Evolutionary conservation across 2,113 vertebrate genomes (phyloP).

Genomic region (Lampris megalopsis): DNA sequence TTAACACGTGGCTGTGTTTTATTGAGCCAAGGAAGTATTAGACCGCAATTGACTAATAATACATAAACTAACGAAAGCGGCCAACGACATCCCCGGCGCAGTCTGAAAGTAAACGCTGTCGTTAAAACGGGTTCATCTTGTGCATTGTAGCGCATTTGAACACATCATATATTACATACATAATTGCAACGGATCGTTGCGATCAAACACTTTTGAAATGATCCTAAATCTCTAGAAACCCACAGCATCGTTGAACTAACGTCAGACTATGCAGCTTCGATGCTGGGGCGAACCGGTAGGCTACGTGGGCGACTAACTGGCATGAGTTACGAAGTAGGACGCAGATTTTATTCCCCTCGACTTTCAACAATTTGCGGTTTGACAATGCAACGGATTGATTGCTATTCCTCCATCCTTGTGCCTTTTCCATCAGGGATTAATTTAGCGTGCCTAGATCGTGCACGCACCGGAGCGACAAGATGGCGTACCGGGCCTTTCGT

Average conservation of each 20-base stretch:
- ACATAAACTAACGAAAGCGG: no score
- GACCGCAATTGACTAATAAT: no score
- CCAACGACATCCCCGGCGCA: no score
- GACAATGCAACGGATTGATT: constrained; percentile 82
- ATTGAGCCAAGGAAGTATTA: no score
- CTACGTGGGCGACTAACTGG: not conserved
- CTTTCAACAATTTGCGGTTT: constrained; percentile 48
- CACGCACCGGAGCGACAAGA: constrained; percentile 70
- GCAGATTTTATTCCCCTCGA: not conserved
- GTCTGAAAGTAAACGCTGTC: no score
- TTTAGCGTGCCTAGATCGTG: constrained; percentile 79
- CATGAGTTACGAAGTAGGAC: not conserved
- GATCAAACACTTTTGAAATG: no score
- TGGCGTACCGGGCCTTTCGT: constrained; percentile 66
- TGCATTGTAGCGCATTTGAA: no score
- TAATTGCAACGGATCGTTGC: no score
- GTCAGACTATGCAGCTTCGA: not conserved
- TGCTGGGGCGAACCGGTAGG: not conserved
- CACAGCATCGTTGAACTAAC: not conserved
- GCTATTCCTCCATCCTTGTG: constrained; percentile 77
- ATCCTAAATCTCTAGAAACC: not conserved
- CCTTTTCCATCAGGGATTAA: constrained; percentile 84
- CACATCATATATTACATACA: no score
- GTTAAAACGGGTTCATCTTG: no score
- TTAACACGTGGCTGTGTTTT: no score